Conservation (phyloP, 92 coral and sea anemone genomes). For the Blastomussa wellsi region DNA sequence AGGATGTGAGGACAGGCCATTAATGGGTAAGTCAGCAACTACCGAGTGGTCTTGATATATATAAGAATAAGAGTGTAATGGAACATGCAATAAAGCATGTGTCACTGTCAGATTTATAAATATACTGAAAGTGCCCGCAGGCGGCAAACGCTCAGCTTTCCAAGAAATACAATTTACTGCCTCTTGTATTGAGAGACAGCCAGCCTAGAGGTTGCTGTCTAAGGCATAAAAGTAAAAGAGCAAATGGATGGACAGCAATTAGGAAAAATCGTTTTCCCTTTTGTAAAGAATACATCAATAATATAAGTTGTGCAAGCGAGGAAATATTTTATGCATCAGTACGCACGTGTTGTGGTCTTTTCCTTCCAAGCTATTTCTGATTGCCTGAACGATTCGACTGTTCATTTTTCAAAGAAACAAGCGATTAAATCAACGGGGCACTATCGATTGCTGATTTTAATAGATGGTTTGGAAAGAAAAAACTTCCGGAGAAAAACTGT, state of each 20-base stretch:
- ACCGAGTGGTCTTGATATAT: not conserved
- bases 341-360: too few relatives aligned
- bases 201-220: not conserved
- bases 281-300: too few relatives aligned
- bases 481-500: not conserved
- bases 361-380: not conserved
- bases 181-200: too few relatives aligned
- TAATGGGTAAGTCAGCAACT: not conserved
- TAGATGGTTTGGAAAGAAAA: not conserved
- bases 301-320: too few relatives aligned
- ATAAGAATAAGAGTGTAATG: not conserved
- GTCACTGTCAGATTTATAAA: too few relatives aligned
- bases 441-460: not conserved
- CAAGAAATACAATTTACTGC: not conserved
- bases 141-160: not conserved
- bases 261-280: too few relatives aligned
- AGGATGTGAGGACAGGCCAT: not conserved
- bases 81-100: not conserved
- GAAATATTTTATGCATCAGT: too few relatives aligned
- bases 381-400: not conserved
- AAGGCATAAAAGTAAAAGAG: not conserved
- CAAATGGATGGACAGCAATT: too few relatives aligned
- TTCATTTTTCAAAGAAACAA: not conserved
- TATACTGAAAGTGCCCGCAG: not conserved
- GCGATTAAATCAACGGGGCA: not conserved